Base-by-base conservation (phyloP, 2,113 vertebrate species). In the Pteruthius melanotis region DNA sequence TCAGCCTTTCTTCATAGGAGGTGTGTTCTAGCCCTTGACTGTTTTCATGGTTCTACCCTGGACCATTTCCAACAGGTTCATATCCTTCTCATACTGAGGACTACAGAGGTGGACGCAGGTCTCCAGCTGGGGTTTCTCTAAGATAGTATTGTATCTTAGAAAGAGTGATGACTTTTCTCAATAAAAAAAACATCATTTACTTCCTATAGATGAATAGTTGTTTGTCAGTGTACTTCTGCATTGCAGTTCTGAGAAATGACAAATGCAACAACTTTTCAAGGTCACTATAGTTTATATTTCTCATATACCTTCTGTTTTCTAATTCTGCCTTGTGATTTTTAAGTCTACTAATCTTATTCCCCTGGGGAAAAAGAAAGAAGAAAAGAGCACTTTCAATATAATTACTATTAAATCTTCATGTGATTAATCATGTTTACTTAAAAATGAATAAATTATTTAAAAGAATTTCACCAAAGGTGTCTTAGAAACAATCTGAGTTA, bases 1-100 rank as follows among this genome's bases (percentile, higher is more conserved):
- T 77, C 10, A 30, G 9, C 5, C 3, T 57, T 70, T 42, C 15
- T 78, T 78, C 33, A 50, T 3, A 52, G 9, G 15, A 70, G 13
- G 12, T 0, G 0, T 56, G 40, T 44, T 64, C 31, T 28, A 70
- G 19, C 2, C 4, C 28, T 63, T 70, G 6, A 42, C 11, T 15
- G 23, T 37, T 71, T 70, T 57, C 23, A 26, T 50, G 37, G 13
- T 28, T 37, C 23, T n/a, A 14, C 9, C 30, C 28, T 50, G 16
- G 16, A 44, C 19, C 3, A 10, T 24, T 70, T 57, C 37, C 27
- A n/a, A 37, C 7, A 30, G 13, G 19, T 52, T 23, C 11, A 30
- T 71, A 33, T 57, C 23, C 28, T 57, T 57, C 37, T 4, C 59
- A 0, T 42, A 16, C 9, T 47, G 13, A 59, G 13, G 20, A 39